Base-by-base conservation (phyloP, 2,888 invertebrate species). In the Pheosia gnoma region DNA sequence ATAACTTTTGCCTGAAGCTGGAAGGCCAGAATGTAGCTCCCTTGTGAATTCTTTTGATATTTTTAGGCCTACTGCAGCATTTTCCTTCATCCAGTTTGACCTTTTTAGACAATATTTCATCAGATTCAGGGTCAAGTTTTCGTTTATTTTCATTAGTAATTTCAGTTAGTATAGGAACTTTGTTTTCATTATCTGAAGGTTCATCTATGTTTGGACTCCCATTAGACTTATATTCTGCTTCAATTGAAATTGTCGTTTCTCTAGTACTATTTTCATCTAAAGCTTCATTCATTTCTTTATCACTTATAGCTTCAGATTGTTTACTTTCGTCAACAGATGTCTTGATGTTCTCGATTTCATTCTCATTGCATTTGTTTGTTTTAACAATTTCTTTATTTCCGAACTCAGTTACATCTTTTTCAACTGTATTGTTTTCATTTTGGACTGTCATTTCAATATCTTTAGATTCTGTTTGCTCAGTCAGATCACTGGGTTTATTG, bases 21-120 rank as follows among this genome's bases (percentile, higher is more conserved):
- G 95, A 94, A 4, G 94, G 94, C 97, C 97, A 97, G 80, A 97
- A 97, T 71, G 96, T 95, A n/a, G 97, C 95, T 54, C 95, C 95
- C 70, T 86, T 90, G 58, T 85, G 78, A 25, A 80, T 64, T 68
- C 69, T 87, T 63, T 84, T 85, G 0, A 75, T 73, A 65, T 75
- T 80, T 80, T 79, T 83, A 75, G 91, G 94, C 82, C 86, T 82
- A 0, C 67, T 57, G 72, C 92, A 93, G 25, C 64, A 62, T 49
- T 67, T 72, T 3, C 58, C 67, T 41, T 68, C 68, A 58, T 83
- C 79, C 57, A 88, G 54, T 74, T 89, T 93, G 7, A 71, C 69
- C 72, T 90, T 92, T 66, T 92, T 93, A 2, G 69, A 57, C 25
- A 70, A 67, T 37, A 66, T 58, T 59, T 81, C 79, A 45, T 82